Base-by-base conservation (phyloP, 1,140 invertebrate species). In the Liolophura sinensis region DNA sequence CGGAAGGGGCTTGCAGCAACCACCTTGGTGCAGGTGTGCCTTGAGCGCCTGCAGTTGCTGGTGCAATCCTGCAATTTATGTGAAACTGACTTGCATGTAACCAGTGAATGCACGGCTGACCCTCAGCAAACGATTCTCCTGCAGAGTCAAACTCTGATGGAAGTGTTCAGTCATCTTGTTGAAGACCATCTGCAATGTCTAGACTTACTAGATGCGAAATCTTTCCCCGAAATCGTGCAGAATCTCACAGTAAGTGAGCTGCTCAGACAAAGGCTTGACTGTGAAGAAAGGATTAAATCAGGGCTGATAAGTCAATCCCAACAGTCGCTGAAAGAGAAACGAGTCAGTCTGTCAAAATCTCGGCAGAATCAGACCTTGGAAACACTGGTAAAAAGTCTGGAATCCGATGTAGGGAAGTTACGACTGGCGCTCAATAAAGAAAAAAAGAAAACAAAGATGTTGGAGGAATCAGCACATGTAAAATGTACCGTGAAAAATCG, bases 161-260 rank as follows among this genome's bases (percentile, higher is more conserved):
- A 72, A n/a, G 40, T 67, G 6, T 68, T 67, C 52, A 72, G 72
- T 49, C 54, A 60, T 16, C 54, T 71, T 50, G 67, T 71, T 22
- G 70, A 72, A 16, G 73, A 73, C 25, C 47, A 71, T n/a, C 62
- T 72, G 46, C 60, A 69, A 52, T 71, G 72, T 62, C 48, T 69
- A 1, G 52, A 73, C 14, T 20, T 72, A 12, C 52, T 72, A 20
- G 62, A 60, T 16, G 60, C 56, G 27, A 67, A 60, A 18, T 40
- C 31, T 40, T 52, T 66, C 47, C 59, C 50, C 9, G 5, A 18
- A 15, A 59, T 46, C 0, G 40, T 65, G 18, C 50, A 56, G 59
- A n/a, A 63, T 55, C 7, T 27, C 60, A 48, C 54, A 58, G 25
- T 54, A 60, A 15, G 65, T 24, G n/a, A 60, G 18, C 61, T 62